Evolutionary conservation across 2,113 vertebrate species (phyloP).

Genomic region (Dromiciops gliroides): DNA sequence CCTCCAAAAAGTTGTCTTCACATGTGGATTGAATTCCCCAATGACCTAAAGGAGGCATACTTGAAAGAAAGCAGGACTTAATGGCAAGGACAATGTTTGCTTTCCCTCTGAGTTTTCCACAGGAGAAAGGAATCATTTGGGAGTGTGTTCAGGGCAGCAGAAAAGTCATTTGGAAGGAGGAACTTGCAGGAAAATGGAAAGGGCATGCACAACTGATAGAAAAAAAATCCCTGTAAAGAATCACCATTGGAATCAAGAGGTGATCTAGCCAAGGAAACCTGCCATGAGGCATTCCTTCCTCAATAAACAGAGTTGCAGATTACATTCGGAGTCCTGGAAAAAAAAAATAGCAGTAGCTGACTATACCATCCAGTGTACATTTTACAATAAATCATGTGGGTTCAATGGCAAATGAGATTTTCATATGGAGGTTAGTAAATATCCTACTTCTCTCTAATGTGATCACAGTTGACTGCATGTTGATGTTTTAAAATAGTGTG

Average conservation of each 20-base stretch:
- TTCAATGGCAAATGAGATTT: constrained; percentile 51
- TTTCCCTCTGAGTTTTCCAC: neutral
- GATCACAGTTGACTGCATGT: constrained; percentile 51
- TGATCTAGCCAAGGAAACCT: constrained; percentile 18
- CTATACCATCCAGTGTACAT: constrained; percentile 20
- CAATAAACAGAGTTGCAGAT: constrained; percentile 33
- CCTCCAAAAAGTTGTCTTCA: neutral
- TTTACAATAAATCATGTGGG: constrained; percentile 33
- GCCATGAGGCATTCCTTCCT: constrained; percentile 18
- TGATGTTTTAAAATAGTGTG: neutral
- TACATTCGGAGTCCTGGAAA: constrained; percentile 50
- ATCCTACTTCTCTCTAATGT: neutral
- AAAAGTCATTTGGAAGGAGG: constrained; percentile 26
- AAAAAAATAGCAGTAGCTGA: constrained; percentile 46
- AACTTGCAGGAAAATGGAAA: constrained; percentile 7
- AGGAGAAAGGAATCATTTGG: constrained; percentile 9
- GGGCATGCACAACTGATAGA: constrained; percentile 48
- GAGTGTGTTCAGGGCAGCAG: constrained; percentile 39
- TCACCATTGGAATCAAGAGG: constrained; percentile 33
- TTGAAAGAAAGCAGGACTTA: constrained; percentile 18
- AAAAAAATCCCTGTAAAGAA: constrained; percentile 66
- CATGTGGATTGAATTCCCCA: constrained; percentile 21
- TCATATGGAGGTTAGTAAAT: constrained; percentile 45
- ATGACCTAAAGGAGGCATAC: constrained; percentile 6
- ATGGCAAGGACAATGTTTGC: neutral